phyloP scores from a whole-genome alignment of 2,888 invertebrate species.

The Dromius quadrimaculatus region DNA sequence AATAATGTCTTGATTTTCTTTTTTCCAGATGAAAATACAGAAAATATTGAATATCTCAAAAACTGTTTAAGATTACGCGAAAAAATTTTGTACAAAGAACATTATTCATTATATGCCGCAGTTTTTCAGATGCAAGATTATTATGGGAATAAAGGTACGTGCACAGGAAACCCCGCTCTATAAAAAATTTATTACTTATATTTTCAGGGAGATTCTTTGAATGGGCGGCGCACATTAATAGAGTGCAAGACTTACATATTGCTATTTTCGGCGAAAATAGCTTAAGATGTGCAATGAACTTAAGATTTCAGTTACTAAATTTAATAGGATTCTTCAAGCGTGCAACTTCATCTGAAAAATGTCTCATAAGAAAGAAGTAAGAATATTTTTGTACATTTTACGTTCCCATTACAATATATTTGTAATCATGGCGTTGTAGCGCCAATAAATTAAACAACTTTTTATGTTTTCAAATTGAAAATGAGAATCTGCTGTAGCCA shows the following conservation, averaged over 20 bases:
- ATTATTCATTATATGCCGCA: conserved; percentile 66
- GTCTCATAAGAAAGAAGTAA: conserved; percentile 11
- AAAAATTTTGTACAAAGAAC: conserved; percentile 68
- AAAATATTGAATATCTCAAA: conserved; percentile 66
- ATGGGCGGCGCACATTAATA: conserved; percentile 12
- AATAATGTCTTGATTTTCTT: conserved; percentile 47
- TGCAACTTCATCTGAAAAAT: conserved; percentile 2
- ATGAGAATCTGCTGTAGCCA: no score
- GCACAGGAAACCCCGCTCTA: background rate
- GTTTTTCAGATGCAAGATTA: conserved; percentile 68
- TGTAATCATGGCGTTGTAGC: no score
- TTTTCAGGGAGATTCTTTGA: conserved; percentile 10
- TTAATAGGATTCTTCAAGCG: conserved; percentile 4
- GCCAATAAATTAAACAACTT: no score
- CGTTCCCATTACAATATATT: background rate
- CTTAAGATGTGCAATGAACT: conserved; percentile 15
- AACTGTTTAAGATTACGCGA: conserved; percentile 66
- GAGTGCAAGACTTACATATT: conserved; percentile 10
- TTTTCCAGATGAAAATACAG: conserved; percentile 57
- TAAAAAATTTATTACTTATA: no score
- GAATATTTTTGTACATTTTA: background rate
- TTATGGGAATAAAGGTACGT: conserved; percentile 68
- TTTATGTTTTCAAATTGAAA: no score
- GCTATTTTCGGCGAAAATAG: conserved; percentile 13
- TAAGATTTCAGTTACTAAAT: conserved; percentile 11